Percentiles rank a stretch among this genome's conserved stretches.
These are phyloP conservation scores for Anoura caudifer DNA, from an alignment of 2,113 vertebrate species.

Conservation along the genomic window DNA sequence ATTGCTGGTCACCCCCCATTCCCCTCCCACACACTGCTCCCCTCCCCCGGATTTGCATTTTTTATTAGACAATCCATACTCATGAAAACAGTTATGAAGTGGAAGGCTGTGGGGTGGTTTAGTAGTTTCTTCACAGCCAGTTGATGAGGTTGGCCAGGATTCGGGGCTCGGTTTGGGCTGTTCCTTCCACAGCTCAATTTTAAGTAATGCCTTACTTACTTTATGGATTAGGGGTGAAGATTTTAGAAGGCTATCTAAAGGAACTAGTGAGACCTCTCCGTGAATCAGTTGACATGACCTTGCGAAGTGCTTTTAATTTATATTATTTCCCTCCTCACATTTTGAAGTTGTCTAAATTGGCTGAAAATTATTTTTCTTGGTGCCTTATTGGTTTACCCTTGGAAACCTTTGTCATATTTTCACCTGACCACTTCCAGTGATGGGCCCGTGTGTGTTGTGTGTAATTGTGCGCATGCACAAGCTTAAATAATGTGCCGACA, in stretches of 20 bases:
- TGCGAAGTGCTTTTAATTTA: neutral
- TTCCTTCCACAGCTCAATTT: neutral
- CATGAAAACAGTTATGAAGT: neutral
- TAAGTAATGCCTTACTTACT: neutral
- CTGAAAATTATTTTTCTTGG: conserved; percentile 48
- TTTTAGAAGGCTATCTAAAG: neutral
- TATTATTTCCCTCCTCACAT: neutral
- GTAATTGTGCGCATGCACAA: conserved; percentile 24
- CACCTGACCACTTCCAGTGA: neutral
- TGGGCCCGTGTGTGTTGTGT: neutral
- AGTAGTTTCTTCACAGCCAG: neutral
- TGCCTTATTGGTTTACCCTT: conserved; percentile 69
- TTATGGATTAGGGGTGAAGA: neutral
- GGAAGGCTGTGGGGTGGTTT: neutral
- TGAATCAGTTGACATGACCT: neutral
- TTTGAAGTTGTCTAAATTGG: conserved; percentile 43
- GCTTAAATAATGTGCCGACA: conserved; percentile 53
- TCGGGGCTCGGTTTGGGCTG: neutral
- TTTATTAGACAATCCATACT: neutral
- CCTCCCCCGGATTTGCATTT: neutral
- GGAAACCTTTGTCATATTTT: conserved; percentile 47
- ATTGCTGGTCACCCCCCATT: neutral
- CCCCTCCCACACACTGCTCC: neutral
- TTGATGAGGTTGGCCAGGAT: neutral
- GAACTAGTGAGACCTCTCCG: neutral